phyloP scores from a whole-genome alignment of 2,888 invertebrate genomes.

The Dione vanillae region DNA sequence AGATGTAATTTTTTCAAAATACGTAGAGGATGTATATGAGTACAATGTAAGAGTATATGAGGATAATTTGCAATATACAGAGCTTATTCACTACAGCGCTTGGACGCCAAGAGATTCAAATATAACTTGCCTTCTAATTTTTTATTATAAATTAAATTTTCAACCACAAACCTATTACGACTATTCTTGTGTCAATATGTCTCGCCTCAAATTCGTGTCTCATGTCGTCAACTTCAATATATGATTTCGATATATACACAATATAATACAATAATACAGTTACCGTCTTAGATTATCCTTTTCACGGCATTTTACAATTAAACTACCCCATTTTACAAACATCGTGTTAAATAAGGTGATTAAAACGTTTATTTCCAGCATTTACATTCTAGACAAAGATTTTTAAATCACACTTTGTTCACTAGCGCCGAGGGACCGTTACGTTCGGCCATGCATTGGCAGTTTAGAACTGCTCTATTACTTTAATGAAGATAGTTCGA shows the following conservation, averaged over 20 bases:
- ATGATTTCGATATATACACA: not conserved
- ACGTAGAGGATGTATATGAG: not conserved
- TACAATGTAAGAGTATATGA: not conserved
- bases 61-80: not conserved
- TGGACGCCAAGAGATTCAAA: not conserved
- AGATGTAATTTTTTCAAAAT: too few species aligned
- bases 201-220: not conserved
- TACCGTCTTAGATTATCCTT: not conserved
- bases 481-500: constrained; percentile 9
- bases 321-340: not conserved
- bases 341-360: not conserved
- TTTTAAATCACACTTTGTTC: constrained; percentile 18
- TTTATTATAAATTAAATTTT: not conserved
- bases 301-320: not conserved
- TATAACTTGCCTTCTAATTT: not conserved
- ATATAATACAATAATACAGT: not conserved
- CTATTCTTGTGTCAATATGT: not conserved
- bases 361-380: not conserved
- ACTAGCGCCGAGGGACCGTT: not conserved
- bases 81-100: not conserved
- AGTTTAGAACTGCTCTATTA: constrained; percentile 1
- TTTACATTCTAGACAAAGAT: constrained; percentile 14
- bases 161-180: not conserved
- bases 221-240: not conserved
- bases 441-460: not conserved